Evolutionary conservation across 92 coral and sea anemone species (phyloP), one percentile per base, ranked within the genome.

Genomic region (Diadumene lineata): DNA sequence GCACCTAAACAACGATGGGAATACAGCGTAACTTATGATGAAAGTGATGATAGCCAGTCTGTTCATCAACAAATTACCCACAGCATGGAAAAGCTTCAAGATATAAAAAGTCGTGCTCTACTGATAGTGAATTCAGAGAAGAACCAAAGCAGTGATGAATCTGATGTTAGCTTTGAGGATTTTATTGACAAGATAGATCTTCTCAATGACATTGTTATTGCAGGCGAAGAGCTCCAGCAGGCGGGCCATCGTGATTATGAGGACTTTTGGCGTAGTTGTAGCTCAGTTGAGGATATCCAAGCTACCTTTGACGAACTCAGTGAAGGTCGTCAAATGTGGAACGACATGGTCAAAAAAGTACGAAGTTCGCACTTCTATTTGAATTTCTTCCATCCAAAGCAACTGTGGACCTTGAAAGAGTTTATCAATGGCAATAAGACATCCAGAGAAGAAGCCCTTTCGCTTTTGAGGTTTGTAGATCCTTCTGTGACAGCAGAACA

Each of bases 391-490:
- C 88, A 83, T 66, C 81, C 94, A 0, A 87, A 79, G 77, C 94
- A 89, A 66, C 76, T 89, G 60, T 89, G 94, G 88, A 65, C 25
- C 33, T 72, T 89, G 22, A 50, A 72, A 19, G 79, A 79, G 10
- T 82, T 82, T 61, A 78, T 89, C 61, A 71, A 66, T 15, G 76
- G 81, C 60, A 58, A 71, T 24, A 65, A 71, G 65, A 58, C 0
- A 43, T 66, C 24, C 9, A 22, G 22, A 34, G 78, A 79, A 25
- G 90, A 75, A 31, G 90, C 75, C 0, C 71, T 64, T 22, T 69
- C 85, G 23, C 69, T 94, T 28, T 74, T 94, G 30, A 88, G 97
- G 17, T 89, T 82, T 72, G 85, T 92, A 44, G 97, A 94, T 66
- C 77, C 74, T 30, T 79, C 77, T 19, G 28, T 82, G 22, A 67